phyloP scores from a whole-genome alignment of 2,888 invertebrate species.

The Cerastis rubricosa region DNA sequence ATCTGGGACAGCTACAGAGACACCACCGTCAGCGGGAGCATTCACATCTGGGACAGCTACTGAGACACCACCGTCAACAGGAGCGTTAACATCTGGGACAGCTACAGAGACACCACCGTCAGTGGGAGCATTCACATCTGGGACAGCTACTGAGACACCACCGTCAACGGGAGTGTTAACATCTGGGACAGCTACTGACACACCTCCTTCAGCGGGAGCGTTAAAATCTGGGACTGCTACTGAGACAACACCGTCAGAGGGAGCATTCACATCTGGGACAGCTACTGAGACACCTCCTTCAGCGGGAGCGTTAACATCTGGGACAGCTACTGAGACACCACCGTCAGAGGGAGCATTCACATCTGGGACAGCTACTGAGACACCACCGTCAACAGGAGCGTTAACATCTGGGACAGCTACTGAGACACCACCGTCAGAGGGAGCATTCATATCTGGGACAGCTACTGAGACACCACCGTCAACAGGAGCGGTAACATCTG shows the following conservation, averaged over 20 bases:
- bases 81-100: neutral
- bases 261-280: fast-evolving
- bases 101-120: neutral
- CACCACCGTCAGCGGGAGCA: neutral
- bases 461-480: neutral
- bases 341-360: fast-evolving
- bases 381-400: neutral
- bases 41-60: neutral
- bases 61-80: neutral
- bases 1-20: neutral
- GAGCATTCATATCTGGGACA: too few species aligned
- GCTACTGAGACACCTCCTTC: neutral
- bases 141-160: neutral
- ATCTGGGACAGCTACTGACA: fast-evolving
- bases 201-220: fast-evolving
- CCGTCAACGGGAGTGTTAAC: fast-evolving
- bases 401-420: neutral
- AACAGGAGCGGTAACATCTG: too few species aligned
- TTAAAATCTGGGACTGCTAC: neutral
- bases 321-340: too few species aligned
- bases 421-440: neutral
- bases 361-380: neutral
- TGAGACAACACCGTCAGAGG: too few species aligned
- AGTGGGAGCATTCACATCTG: neutral
- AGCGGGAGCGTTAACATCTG: neutral